Base-by-base conservation (phyloP, 2,888 invertebrate species). In the Cabera pusaria region DNA sequence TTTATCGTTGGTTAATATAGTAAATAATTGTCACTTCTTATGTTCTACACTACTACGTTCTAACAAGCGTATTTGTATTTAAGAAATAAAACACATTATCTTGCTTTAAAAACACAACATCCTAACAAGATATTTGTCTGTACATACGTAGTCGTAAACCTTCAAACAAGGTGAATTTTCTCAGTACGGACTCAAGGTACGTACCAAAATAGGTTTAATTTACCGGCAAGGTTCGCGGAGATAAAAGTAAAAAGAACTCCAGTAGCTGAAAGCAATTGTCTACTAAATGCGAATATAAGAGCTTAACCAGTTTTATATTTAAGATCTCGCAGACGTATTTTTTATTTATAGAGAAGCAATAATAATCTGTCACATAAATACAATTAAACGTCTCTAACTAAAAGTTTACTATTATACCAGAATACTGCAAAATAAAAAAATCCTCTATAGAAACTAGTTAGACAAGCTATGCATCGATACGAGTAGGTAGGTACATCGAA, bases 231-330 rank as follows among this genome's bases (percentile, higher is more conserved):
- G 33, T 21, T 29, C 6, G 34, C 29, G 7, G 28, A 41, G 33
- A 28, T 43, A 41, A 38, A 49, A 41, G 31, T 41, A 43, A 37
- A 36, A 45, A 43, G 19, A 43, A 45, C 32, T 35, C 17, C 25
- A 31, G 33, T 42, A 26, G 26, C 27, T 42, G 5, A 26, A 29
- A 33, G 21, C 31, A 36, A 34, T 44, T 44, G 24, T 35, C 38
- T 37, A 25, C 25, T 41, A 26, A 44, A 35, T 19, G 25, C 25
- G 28, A 32, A 32, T 26, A 41, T 37, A 34, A 19, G 22, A 33
- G 25, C 25, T 23, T 23, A 21, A 22, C 25, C 27, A 25, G 17
- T 23, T 43, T 42, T 25, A 27, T 20, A 26, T 25, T 37, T 10
- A 10, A 5, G 14, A 24, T 12, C 6, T 14, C 1, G n/a, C 10